phyloP scores from a whole-genome alignment of 2,113 vertebrate species.

The Cranoglanis bouderius region DNA sequence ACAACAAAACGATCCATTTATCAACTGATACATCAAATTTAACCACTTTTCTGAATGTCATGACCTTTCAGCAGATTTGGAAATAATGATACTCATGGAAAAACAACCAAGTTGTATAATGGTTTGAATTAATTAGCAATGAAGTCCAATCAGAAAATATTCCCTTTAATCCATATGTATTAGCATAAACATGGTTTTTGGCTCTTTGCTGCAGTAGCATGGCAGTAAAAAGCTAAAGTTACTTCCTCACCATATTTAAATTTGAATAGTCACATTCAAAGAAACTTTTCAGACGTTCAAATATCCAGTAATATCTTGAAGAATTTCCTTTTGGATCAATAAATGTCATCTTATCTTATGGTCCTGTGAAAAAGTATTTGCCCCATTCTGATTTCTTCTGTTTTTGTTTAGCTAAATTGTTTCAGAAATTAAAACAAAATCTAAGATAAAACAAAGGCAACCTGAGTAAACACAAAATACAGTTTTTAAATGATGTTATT shows the following conservation, averaged over 20 bases:
- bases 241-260: conserved; percentile 31
- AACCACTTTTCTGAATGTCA: background rate
- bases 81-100: background rate
- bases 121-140: conserved; percentile 71
- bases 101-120: conserved; percentile 63
- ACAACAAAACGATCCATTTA: background rate
- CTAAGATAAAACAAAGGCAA: no score
- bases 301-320: background rate
- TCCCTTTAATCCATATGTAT: conserved; percentile 71
- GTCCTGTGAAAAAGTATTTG: no score
- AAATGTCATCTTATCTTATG: background rate
- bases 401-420: no score
- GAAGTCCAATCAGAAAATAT: conserved; percentile 72
- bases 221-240: conserved; percentile 60
- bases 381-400: no score
- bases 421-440: no score
- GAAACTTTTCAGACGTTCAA: background rate
- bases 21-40: background rate
- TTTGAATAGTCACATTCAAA: background rate
- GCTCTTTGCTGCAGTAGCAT: conserved; percentile 61
- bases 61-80: background rate
- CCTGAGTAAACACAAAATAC: no score
- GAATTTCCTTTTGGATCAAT: background rate
- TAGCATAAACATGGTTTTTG: conserved; percentile 69
- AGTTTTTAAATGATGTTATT: no score